Evolutionary conservation across 1,140 invertebrate genomes (phyloP).

Genomic region (Platyscapa corneri): DNA sequence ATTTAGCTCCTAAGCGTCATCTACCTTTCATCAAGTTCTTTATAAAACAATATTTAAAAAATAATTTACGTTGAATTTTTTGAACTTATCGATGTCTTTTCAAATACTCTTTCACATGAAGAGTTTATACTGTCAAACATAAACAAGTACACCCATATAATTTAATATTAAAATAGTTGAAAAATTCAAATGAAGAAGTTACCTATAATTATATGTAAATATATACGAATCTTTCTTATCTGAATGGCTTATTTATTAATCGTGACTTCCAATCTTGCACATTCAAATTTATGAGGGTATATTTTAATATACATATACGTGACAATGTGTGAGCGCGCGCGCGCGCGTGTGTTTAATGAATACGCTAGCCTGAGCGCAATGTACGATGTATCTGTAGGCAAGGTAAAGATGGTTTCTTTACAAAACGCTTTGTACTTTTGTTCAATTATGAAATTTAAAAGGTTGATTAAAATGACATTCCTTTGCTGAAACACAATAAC

Average conservation of each 20-base stretch:
- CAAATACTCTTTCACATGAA: neutral
- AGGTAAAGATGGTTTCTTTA: neutral
- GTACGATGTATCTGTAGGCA: too few species aligned
- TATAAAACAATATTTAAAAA: neutral
- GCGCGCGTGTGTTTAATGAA: too few species aligned
- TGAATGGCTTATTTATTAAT: neutral
- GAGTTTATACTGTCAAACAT: neutral
- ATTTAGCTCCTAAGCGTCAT: neutral
- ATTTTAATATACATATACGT: neutral
- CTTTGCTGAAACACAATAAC: neutral
- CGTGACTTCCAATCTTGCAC: neutral
- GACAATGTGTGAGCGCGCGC: too few species aligned
- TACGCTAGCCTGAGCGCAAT: too few species aligned
- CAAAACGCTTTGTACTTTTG: neutral
- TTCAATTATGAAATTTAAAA: neutral
- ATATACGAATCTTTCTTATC: neutral
- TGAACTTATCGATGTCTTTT: neutral
- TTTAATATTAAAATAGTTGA: neutral
- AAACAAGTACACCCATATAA: neutral
- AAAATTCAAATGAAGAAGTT: neutral
- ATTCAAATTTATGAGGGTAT: neutral
- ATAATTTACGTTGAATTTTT: neutral
- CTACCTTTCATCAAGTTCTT: neutral
- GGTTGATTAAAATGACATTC: neutral
- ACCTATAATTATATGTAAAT: neutral